A percentile compares a stretch with the other conserved stretches of the same genome.
These are phyloP conservation scores for Lepidurus apus DNA, from an alignment of 1,140 invertebrate species.

Conservation along the genomic window DNA sequence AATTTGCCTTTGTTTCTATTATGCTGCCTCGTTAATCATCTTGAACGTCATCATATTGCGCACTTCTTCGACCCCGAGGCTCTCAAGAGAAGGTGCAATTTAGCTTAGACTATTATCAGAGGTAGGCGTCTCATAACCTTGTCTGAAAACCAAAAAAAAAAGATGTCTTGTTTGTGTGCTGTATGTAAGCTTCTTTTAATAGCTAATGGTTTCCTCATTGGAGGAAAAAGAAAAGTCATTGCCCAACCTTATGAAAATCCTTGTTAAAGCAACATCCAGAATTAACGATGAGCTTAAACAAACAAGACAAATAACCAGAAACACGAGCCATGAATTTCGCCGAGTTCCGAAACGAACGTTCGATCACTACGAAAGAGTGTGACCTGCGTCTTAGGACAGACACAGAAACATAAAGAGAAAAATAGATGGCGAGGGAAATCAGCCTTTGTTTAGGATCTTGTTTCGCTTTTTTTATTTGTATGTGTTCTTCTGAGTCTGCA, in stretches of 20 bases:
- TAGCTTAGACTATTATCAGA: neutral
- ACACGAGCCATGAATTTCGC: neutral
- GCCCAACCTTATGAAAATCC: neutral
- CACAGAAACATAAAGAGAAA: no score
- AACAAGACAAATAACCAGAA: no score
- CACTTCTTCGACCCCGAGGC: neutral
- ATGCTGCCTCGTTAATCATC: neutral
- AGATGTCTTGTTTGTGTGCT: no score
- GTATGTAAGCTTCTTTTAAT: neutral
- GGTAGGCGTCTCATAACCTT: conserved; percentile 6
- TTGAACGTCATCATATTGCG: neutral
- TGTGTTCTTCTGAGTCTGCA: no score
- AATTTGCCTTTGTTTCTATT: neutral
- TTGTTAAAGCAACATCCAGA: conserved; percentile 2
- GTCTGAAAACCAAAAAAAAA: neutral
- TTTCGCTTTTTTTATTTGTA: no score
- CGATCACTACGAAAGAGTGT: no score
- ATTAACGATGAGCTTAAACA: neutral
- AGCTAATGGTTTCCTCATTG: neutral
- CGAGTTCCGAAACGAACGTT: neutral
- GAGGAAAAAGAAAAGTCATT: neutral
- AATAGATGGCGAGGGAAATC: no score
- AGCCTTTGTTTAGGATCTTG: no score
- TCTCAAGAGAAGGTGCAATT: conserved; percentile 9
- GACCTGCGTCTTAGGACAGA: no score